These are phyloP conservation scores for Patella depressa DNA, from an alignment of 2,888 invertebrate species.

Conservation along the genomic window DNA sequence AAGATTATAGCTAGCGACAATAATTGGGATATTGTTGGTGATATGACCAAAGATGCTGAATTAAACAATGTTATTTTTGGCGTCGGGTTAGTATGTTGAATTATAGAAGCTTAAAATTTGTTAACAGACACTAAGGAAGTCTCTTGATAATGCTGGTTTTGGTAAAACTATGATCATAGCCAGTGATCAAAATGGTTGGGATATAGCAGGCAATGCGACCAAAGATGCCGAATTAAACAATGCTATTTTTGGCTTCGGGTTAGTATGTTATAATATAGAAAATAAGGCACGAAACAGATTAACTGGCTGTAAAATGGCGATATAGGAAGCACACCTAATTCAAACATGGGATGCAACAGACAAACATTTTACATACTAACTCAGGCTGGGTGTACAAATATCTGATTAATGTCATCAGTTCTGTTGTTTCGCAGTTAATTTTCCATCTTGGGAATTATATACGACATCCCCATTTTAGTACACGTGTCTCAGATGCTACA, in stretches of 20 bases:
- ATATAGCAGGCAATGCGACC: neutral
- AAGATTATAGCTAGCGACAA: neutral
- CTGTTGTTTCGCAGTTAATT: too few relatives aligned
- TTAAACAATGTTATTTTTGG: neutral
- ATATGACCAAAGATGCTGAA: neutral
- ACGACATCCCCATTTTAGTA: too few relatives aligned
- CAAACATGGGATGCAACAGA: too few relatives aligned
- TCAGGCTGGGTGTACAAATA: too few relatives aligned
- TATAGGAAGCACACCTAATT: too few relatives aligned
- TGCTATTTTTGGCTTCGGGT: neutral
- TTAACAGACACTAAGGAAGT: neutral
- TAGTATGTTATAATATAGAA: neutral
- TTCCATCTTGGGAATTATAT: too few relatives aligned
- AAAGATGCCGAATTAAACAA: neutral
- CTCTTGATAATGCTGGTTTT: neutral
- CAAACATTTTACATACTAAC: too few relatives aligned
- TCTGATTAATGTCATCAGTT: too few relatives aligned
- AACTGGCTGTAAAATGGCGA: too few relatives aligned
- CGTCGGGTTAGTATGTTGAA: neutral
- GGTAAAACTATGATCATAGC: slow-evolving; percentile 1
- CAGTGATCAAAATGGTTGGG: neutral
- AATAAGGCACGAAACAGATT: too few relatives aligned
- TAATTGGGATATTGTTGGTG: neutral
- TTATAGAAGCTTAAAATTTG: too few relatives aligned
- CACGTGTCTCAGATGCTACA: too few relatives aligned